phyloP scores from a whole-genome alignment of 2,797 vertebrate species.

The Cottoperca gobio region DNA sequence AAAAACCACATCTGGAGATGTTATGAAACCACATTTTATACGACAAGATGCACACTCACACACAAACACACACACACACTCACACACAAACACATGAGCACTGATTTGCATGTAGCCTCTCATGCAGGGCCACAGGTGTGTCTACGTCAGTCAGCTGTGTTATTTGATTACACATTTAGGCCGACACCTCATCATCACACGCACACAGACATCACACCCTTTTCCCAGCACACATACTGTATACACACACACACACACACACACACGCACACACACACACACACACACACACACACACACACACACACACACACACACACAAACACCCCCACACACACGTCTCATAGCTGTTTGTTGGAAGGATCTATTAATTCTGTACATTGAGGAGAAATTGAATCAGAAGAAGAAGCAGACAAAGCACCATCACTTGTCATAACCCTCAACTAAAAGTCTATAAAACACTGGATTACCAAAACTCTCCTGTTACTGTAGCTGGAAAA shows the following conservation, averaged over 20 bases:
- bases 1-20: constrained; percentile 76
- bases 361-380: constrained; percentile 18
- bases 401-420: neutral
- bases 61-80: constrained; percentile 34
- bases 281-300: constrained; percentile 12
- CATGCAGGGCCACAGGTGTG: constrained; percentile 72
- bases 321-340: constrained; percentile 14
- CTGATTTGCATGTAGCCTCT: constrained; percentile 13
- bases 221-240: constrained; percentile 14
- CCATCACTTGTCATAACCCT: neutral
- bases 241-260: constrained; percentile 11
- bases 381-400: constrained; percentile 26
- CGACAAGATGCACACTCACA: constrained; percentile 42
- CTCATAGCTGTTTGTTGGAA: constrained; percentile 33
- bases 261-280: constrained; percentile 18
- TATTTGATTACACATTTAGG: constrained; percentile 66
- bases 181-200: constrained; percentile 16
- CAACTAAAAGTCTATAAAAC: neutral
- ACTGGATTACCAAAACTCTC: neutral
- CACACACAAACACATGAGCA: neutral
- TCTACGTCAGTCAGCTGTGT: constrained; percentile 59
- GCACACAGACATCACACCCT: neutral
- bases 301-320: constrained; percentile 19
- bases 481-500: neutral
- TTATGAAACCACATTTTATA: constrained; percentile 78